Conservation (phyloP, 1,140 invertebrate genomes). For the Nylanderia fulva region DNA sequence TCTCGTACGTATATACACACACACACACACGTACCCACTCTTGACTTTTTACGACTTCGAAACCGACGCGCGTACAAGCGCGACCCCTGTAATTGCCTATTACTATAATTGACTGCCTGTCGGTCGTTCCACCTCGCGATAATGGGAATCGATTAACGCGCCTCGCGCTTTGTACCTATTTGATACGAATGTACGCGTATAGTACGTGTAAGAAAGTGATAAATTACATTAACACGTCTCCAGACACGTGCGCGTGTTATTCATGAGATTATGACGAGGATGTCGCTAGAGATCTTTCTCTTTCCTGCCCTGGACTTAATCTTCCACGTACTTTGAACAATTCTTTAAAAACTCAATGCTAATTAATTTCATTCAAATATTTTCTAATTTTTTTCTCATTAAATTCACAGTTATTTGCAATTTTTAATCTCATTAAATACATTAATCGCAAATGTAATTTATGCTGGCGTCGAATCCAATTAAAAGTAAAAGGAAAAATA, state of each 20-base stretch:
- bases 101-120: slow-evolving; percentile 58
- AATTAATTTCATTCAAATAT: not conserved
- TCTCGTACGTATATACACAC: not conserved
- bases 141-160: slow-evolving; percentile 61
- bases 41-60: slow-evolving; percentile 36
- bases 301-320: not conserved
- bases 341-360: not conserved
- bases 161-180: slow-evolving; percentile 42
- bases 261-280: slow-evolving; percentile 5
- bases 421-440: no score
- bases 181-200: slow-evolving; percentile 30
- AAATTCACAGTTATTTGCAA: no score
- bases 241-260: not conserved
- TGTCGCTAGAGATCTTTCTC: not conserved
- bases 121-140: slow-evolving; percentile 41
- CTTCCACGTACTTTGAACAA: not conserved
- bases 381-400: not conserved
- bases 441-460: no score
- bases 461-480: no score
- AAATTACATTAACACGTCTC: slow-evolving; percentile 29
- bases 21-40: not conserved
- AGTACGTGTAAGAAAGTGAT: slow-evolving; percentile 47
- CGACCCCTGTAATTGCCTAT: slow-evolving; percentile 47
- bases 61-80: slow-evolving; percentile 12
- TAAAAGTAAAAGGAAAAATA: no score